Conservation (phyloP, 2,888 invertebrate genomes). For the Smittia aterrima region DNA sequence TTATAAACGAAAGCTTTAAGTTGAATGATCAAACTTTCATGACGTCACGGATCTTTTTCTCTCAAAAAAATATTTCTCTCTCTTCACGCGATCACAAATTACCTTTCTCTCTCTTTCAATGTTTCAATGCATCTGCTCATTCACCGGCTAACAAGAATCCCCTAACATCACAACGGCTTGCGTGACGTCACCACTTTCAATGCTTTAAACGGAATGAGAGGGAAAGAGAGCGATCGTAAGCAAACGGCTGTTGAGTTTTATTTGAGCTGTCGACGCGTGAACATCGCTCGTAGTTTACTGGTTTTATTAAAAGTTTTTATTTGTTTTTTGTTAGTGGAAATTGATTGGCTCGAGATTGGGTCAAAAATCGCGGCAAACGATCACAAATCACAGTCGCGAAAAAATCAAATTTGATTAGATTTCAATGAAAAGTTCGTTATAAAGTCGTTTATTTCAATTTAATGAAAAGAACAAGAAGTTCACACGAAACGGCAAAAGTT, state of each 20-base stretch:
- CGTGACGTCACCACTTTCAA: not conserved
- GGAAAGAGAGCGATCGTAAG: slow-evolving; percentile 16
- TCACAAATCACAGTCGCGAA: not conserved
- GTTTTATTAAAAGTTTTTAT: not conserved
- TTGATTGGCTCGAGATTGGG: not conserved
- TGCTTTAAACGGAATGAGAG: not conserved
- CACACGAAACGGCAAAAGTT: not conserved
- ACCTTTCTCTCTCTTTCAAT: too few species aligned
- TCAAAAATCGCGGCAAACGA: not conserved
- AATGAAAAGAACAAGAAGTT: not conserved
- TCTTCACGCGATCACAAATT: too few species aligned
- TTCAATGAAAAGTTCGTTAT: not conserved
- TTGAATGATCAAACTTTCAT: not conserved
- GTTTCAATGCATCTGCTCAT: too few species aligned
- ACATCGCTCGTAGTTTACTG: not conserved
- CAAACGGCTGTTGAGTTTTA: slow-evolving; percentile 28
- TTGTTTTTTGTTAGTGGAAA: not conserved
- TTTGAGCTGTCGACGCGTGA: slow-evolving; percentile 34
- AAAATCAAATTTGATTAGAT: not conserved
- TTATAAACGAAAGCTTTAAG: too few species aligned
- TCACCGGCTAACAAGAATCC: not conserved
- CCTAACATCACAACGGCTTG: not conserved
- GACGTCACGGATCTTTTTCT: not conserved
- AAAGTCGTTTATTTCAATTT: not conserved
- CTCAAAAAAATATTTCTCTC: too few species aligned